A percentile compares a stretch with the other conserved stretches of the same genome.
These are phyloP conservation scores for Acanthaster planci DNA, from an alignment of 35 echinoderm and acorn worm genomes.

Conservation along the genomic window DNA sequence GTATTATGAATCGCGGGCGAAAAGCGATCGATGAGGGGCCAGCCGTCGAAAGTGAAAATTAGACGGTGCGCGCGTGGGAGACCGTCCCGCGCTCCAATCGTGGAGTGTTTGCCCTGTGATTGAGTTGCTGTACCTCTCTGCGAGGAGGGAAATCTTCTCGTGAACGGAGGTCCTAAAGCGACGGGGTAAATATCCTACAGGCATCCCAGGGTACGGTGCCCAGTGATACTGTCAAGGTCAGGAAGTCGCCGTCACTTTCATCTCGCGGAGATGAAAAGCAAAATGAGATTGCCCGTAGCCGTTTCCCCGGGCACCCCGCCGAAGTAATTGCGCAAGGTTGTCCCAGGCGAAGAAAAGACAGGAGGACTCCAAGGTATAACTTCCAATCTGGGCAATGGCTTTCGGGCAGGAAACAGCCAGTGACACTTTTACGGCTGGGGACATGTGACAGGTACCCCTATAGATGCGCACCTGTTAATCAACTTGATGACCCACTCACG, in stretches of 20 bases:
- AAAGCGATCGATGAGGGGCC: neutral
- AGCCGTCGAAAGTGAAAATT: conserved; percentile 3
- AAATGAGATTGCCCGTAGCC: neutral
- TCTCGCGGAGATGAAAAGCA: conserved; percentile 16
- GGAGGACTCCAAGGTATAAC: conserved; percentile 18
- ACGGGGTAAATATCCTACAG: conserved; percentile 8
- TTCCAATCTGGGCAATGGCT: conserved; percentile 26
- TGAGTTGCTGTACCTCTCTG: neutral
- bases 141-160: neutral
- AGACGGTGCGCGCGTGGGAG: neutral
- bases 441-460: conserved; percentile 11
- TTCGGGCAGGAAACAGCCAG: conserved; percentile 10
- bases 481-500: neutral
- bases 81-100: neutral
- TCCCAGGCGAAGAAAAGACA: conserved; percentile 14
- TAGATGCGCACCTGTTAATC: conserved; percentile 19
- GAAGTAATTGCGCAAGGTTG: conserved; percentile 30
- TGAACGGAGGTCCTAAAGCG: neutral
- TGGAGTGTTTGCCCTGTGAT: neutral
- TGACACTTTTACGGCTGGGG: neutral
- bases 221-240: conserved; percentile 15
- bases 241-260: conserved; percentile 28
- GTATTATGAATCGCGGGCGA: neutral
- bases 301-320: neutral
- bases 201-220: conserved; percentile 6